Evolutionary conservation across 2,888 invertebrate genomes (phyloP).

Genomic region (Sinhomidia bicolor): DNA sequence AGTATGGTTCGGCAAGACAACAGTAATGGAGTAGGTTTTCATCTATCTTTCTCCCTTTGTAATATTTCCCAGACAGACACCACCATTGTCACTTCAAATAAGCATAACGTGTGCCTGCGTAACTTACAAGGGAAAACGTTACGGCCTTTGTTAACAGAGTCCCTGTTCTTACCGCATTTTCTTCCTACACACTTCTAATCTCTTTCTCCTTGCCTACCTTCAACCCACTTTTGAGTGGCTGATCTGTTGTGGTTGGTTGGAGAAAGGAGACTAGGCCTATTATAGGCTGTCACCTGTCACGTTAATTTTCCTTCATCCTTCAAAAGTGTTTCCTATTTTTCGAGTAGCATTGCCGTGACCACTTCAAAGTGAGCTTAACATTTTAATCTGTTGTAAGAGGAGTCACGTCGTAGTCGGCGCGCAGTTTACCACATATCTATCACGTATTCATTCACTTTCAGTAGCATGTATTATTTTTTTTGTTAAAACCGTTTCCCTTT

Average conservation of each 20-base stretch:
- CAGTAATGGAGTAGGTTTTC: too few species aligned
- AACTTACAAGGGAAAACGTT: neutral
- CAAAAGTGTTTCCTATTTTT: neutral
- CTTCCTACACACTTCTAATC: too few species aligned
- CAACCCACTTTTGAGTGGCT: neutral
- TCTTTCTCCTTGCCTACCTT: neutral
- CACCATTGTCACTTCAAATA: too few species aligned
- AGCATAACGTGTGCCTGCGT: neutral
- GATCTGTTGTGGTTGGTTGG: too few species aligned
- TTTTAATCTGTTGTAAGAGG: neutral
- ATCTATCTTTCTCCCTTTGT: too few species aligned
- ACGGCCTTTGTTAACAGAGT: too few species aligned
- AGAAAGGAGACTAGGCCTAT: too few species aligned
- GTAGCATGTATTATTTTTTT: neutral
- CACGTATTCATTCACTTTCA: neutral
- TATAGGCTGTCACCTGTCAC: neutral
- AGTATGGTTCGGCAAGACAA: too few species aligned
- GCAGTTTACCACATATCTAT: neutral
- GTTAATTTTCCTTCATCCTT: slow-evolving; percentile 21
- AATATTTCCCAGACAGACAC: too few species aligned
- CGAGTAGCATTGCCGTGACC: neutral
- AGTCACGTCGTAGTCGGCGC: neutral
- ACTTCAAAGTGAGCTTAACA: neutral
- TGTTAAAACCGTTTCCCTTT: neutral
- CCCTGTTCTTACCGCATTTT: too few species aligned